phyloP scores from a whole-genome alignment of 2,888 invertebrate genomes.

The Trichopoda pennipes region DNA sequence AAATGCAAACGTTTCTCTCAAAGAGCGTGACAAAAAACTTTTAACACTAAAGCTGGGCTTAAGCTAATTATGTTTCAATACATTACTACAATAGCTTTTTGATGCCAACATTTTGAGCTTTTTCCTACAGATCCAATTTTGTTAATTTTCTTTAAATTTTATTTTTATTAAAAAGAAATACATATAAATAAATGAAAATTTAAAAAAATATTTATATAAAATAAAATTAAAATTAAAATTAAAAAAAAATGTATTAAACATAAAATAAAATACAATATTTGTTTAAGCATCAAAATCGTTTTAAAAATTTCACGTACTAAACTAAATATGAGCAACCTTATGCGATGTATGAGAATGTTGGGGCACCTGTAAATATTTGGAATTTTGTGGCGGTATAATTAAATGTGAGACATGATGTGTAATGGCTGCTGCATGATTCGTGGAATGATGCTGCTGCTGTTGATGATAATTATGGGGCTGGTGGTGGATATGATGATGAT shows the following conservation, averaged over 20 bases:
- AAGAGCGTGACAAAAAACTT: no score
- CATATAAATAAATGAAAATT: slow-evolving; percentile 40
- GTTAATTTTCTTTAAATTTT: no score
- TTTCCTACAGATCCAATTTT: no score
- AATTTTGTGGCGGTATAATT: slow-evolving; percentile 77
- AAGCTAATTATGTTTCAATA: no score
- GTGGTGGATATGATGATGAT: slow-evolving; percentile 5
- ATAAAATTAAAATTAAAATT: slow-evolving; percentile 16
- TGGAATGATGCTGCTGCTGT: slow-evolving; percentile 15
- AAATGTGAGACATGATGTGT: slow-evolving; percentile 74
- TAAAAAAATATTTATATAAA: neutral
- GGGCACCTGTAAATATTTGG: slow-evolving; percentile 76
- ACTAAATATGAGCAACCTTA: slow-evolving; percentile 74
- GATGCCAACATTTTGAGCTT: no score
- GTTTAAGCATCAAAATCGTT: slow-evolving; percentile 28
- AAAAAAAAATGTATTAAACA: slow-evolving; percentile 22
- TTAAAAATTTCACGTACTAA: slow-evolving; percentile 33
- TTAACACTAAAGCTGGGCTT: no score
- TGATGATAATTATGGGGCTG: slow-evolving; percentile 15
- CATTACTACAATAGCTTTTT: no score
- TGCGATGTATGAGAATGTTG: slow-evolving; percentile 69
- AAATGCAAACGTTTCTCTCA: no score
- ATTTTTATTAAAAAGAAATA: slow-evolving; percentile 34
- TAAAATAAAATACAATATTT: slow-evolving; percentile 27
- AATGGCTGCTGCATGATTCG: slow-evolving; percentile 25